Evolutionary conservation across 2,797 vertebrate species (phyloP).

Genomic region (Eulemur albifrons): DNA sequence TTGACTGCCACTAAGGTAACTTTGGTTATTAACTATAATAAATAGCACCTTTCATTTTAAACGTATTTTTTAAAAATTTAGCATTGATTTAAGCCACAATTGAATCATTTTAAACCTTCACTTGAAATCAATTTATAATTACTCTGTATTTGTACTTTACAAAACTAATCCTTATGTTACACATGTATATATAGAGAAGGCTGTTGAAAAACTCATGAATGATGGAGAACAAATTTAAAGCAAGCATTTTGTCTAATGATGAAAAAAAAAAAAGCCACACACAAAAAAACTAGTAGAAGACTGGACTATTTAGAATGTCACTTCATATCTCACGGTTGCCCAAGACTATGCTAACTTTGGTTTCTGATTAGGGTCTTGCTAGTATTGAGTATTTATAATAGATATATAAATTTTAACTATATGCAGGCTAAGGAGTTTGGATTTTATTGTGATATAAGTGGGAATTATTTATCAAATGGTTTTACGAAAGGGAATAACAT

Average conservation of each 20-base stretch:
- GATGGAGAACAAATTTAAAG: background rate
- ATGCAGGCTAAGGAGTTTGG: background rate
- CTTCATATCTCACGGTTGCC: background rate
- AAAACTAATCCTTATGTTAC: background rate
- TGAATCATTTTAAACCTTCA: background rate
- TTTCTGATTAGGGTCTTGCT: background rate
- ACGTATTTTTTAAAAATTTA: background rate
- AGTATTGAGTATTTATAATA: background rate
- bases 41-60: background rate
- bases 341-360: background rate
- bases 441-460: background rate
- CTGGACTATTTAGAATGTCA: background rate
- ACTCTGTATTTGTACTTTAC: background rate
- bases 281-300: background rate
- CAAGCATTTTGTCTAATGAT: background rate
- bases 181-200: background rate
- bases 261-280: background rate
- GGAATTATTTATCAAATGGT: background rate
- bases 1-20: background rate
- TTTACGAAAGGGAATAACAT: background rate
- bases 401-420: background rate
- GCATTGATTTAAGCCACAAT: background rate
- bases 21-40: background rate
- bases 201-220: background rate
- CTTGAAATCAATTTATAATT: constrained; percentile 2